Base-by-base conservation (phyloP, 2,113 vertebrate species). In the Eulemur macaco region DNA sequence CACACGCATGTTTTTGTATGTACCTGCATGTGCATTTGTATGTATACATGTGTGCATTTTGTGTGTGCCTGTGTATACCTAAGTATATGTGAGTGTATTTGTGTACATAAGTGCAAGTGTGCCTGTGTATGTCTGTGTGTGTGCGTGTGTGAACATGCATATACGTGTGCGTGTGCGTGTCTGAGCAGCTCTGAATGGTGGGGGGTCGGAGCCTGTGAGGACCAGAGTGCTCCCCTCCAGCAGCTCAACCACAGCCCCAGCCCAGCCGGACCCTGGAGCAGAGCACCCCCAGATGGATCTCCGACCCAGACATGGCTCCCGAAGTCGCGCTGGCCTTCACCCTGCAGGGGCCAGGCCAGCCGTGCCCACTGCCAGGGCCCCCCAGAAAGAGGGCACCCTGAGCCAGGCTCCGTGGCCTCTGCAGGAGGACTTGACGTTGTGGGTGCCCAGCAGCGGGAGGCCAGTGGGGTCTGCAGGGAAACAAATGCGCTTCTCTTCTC, bases 271-370 rank as follows among this genome's bases (percentile, higher is more conserved):
- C 12, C n/a, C 64, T 1, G 0, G 3, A 39, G 73, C 25, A 6
- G 80, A 34, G 5, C 1, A 0, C 0, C 39, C 47, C 47, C 17
- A 23, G 8, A 7, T 0, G 10, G 11, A 20, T 9, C 4, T 4
- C 42, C 17, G 12, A 31, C n/a, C 76, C 63, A 73, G 5, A n/a
- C 0, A 0, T 2, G 5, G 52, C 37, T 64, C 45, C 34, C 37
- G 10, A 5, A 1, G 12, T 52, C 3, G 0, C 7, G 6, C 18
- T 69, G 20, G 58, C 25, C 34, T 86, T 37, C 20, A n/a, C 47
- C 31, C 42, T 23, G 18, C 47, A 54, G 50, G 76, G 74, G 45
- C 29, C 29, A 77, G 10, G 18, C 54, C 6, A 21, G 54, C 85
- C 50, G 18, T 25, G 0, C 47, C 73, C 45, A 60, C 73, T 31